Evolutionary conservation across 1,140 invertebrate species (phyloP).

Genomic region (Tetranychus urticae): DNA sequence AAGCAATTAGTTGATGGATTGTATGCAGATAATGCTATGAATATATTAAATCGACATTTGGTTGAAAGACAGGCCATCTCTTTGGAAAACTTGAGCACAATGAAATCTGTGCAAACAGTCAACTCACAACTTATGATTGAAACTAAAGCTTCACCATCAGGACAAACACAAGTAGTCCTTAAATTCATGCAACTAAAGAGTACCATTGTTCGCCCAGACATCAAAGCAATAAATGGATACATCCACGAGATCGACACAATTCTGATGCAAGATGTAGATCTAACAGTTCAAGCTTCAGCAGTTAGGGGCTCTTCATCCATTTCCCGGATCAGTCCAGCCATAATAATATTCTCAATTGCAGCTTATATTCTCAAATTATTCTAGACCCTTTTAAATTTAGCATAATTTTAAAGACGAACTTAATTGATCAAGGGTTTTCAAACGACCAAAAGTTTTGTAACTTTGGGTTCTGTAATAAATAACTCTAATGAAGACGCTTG

Average conservation of each 20-base stretch:
- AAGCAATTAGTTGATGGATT: constrained; percentile 11
- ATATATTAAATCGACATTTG: constrained; percentile 13
- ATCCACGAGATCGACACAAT: constrained; percentile 72
- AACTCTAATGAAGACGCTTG: too few relatives aligned
- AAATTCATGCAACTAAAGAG: constrained; percentile 58
- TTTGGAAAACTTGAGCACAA: constrained; percentile 5
- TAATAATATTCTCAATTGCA: too few relatives aligned
- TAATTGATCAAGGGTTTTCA: too few relatives aligned
- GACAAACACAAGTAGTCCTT: constrained; percentile 40
- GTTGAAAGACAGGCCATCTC: constrained; percentile 8
- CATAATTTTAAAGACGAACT: too few relatives aligned
- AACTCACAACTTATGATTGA: neutral
- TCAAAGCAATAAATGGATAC: constrained; percentile 73
- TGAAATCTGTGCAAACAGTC: neutral
- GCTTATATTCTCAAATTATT: too few relatives aligned
- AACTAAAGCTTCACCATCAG: constrained; percentile 8
- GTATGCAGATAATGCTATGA: constrained; percentile 6
- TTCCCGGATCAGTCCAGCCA: too few relatives aligned
- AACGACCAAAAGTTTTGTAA: too few relatives aligned
- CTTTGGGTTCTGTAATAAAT: too few relatives aligned
- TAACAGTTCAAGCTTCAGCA: neutral
- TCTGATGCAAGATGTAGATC: constrained; percentile 39
- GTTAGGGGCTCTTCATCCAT: too few relatives aligned
- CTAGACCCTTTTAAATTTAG: too few relatives aligned
- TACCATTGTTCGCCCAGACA: constrained; percentile 57